Conservation (phyloP, 2,888 invertebrate genomes). For the Nymphalis urticae region DNA sequence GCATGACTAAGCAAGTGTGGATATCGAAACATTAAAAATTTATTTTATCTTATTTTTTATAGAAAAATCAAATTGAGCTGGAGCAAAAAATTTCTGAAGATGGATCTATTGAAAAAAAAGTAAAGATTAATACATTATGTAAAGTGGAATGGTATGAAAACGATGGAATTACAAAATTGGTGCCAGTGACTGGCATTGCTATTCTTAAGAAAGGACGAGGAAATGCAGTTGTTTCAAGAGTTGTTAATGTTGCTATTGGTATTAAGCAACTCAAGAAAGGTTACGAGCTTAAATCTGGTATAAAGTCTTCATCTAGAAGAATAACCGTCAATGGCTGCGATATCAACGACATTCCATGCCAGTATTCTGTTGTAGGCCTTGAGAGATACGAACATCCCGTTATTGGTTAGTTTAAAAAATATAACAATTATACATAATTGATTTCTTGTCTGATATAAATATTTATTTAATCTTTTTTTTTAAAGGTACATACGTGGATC, state of each 20-base stretch:
- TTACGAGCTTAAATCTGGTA: slow-evolving; percentile 84
- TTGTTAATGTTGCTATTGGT: slow-evolving; percentile 82
- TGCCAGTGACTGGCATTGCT: slow-evolving; percentile 82
- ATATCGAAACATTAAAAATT: neutral
- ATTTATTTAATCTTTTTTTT: slow-evolving; percentile 21
- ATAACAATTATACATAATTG: neutral
- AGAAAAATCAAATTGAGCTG: slow-evolving; percentile 76
- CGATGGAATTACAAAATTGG: slow-evolving; percentile 81
- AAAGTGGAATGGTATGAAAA: slow-evolving; percentile 87
- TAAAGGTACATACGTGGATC: slow-evolving; percentile 87
- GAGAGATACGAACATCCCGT: slow-evolving; percentile 86
- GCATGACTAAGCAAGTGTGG: too few relatives aligned
- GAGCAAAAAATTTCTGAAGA: slow-evolving; percentile 71
- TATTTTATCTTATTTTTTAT: slow-evolving; percentile 39
- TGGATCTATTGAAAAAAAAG: slow-evolving; percentile 82
- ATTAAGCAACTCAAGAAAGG: slow-evolving; percentile 79
- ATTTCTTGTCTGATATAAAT: slow-evolving; percentile 7
- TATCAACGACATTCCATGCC: slow-evolving; percentile 85
- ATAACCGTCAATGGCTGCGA: slow-evolving; percentile 83
- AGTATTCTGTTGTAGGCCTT: slow-evolving; percentile 84
- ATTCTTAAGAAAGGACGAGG: slow-evolving; percentile 78
- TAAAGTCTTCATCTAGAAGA: slow-evolving; percentile 83
- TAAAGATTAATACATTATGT: slow-evolving; percentile 83
- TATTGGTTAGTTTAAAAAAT: slow-evolving; percentile 78
- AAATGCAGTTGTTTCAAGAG: slow-evolving; percentile 77